Percentiles rank a stretch among this genome's conserved stretches.
Evolutionary conservation across 2,797 vertebrate genomes (phyloP).

Genomic region (Coregonus sp.): DNA sequence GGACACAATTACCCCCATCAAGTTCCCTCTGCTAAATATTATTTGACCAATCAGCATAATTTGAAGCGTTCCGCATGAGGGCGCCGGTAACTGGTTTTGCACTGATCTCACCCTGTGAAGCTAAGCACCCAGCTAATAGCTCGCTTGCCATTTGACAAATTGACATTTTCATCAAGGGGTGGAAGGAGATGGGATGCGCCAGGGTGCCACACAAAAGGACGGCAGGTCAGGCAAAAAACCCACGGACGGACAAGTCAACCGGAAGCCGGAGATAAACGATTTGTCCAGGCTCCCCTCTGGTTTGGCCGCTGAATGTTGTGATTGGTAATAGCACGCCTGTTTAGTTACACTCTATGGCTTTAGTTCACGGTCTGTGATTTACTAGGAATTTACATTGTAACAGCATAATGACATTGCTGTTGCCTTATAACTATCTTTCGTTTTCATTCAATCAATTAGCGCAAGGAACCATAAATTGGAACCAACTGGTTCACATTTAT

Average conservation of each 20-base stretch:
- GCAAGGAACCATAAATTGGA: neutral
- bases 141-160: conserved; percentile 57
- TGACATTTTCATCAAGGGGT: conserved; percentile 57
- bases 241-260: conserved; percentile 9
- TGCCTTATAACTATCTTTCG: neutral
- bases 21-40: conserved; percentile 60
- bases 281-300: conserved; percentile 3
- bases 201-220: conserved; percentile 10
- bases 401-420: neutral
- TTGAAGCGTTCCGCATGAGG: conserved; percentile 75
- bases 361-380: neutral
- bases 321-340: neutral
- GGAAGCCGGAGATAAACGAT: conserved; percentile 9
- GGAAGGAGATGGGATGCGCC: conserved; percentile 26
- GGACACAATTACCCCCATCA: conserved; percentile 55
- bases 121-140: conserved; percentile 49
- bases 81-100: conserved; percentile 52
- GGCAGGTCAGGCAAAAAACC: conserved; percentile 21
- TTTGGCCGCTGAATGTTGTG: neutral
- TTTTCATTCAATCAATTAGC: neutral
- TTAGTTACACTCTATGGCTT: neutral
- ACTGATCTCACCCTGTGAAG: conserved; percentile 42
- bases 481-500: neutral
- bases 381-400: neutral
- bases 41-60: conserved; percentile 78